phyloP scores from a whole-genome alignment of 2,888 invertebrate genomes.

The Caenorhabditis macrosperma region DNA sequence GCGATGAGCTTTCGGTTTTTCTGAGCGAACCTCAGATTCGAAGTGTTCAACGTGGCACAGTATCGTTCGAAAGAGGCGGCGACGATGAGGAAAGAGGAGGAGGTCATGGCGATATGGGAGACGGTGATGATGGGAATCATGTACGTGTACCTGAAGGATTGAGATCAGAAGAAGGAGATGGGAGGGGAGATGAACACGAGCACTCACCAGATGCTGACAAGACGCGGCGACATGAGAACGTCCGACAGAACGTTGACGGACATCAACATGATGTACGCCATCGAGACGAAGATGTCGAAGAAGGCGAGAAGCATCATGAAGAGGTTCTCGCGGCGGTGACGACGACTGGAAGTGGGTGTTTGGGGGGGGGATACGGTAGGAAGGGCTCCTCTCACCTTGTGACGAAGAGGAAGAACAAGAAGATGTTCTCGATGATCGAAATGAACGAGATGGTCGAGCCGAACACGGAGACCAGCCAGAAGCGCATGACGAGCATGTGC shows the following conservation, averaged over 20 bases:
- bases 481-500: slow-evolving; percentile 65
- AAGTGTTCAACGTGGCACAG: slow-evolving; percentile 73
- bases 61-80: slow-evolving; percentile 77
- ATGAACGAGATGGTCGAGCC: slow-evolving; percentile 73
- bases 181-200: background rate
- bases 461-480: slow-evolving; percentile 76
- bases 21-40: slow-evolving; percentile 64
- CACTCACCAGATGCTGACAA: slow-evolving; percentile 72
- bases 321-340: slow-evolving; percentile 72
- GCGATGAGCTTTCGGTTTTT: slow-evolving; percentile 62
- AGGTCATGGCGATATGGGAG: slow-evolving; percentile 78
- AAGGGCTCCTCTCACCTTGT: slow-evolving; percentile 60
- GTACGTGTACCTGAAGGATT: slow-evolving; percentile 75
- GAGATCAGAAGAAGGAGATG: too few species aligned
- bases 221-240: slow-evolving; percentile 67
- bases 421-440: slow-evolving; percentile 74
- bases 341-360: slow-evolving; percentile 42
- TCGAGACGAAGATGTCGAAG: slow-evolving; percentile 77
- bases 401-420: slow-evolving; percentile 73
- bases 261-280: slow-evolving; percentile 78
- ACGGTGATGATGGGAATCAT: slow-evolving; percentile 79
- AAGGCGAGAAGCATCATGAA: slow-evolving; percentile 78
- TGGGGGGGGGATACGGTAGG: background rate
- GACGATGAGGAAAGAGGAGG: slow-evolving; percentile 76
- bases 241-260: slow-evolving; percentile 77